phyloP scores from a whole-genome alignment of 2,113 vertebrate genomes.

The Psettodes erumei region DNA sequence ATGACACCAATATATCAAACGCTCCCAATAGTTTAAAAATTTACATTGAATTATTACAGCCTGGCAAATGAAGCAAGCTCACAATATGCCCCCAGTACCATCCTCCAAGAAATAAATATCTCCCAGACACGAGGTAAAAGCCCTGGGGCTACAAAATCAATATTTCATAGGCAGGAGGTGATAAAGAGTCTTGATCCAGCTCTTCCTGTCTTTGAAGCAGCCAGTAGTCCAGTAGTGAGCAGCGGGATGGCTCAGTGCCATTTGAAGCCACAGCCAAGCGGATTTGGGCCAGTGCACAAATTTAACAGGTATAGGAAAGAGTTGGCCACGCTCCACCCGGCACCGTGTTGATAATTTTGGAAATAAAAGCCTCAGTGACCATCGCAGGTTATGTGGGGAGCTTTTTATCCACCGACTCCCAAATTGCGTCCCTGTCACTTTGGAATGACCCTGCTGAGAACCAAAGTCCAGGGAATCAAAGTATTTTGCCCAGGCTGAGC shows the following conservation, averaged over 20 bases:
- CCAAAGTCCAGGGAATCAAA: slow-evolving; percentile 18
- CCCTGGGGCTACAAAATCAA: slow-evolving; percentile 67
- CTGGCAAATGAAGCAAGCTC: slow-evolving; percentile 57
- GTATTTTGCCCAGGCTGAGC: slow-evolving; percentile 5
- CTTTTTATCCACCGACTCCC: slow-evolving; percentile 13
- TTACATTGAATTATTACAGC: slow-evolving; percentile 59
- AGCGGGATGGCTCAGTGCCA: slow-evolving; percentile 57
- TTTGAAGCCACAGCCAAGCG: slow-evolving; percentile 57
- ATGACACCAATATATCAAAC: slow-evolving; percentile 57
- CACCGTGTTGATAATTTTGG: slow-evolving; percentile 31
- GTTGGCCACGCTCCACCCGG: slow-evolving; percentile 42
- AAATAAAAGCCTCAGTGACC: slow-evolving; percentile 48
- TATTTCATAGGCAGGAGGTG: slow-evolving; percentile 70
- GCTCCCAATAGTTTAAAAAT: slow-evolving; percentile 52
- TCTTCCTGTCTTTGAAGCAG: slow-evolving; percentile 63
- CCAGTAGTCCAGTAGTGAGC: slow-evolving; percentile 54
- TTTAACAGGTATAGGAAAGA: slow-evolving; percentile 64
- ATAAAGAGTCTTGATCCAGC: slow-evolving; percentile 69
- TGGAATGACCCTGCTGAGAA: slow-evolving; percentile 12
- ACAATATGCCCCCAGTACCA: slow-evolving; percentile 30
- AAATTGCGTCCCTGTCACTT: slow-evolving; percentile 26
- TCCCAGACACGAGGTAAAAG: slow-evolving; percentile 70
- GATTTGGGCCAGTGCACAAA: slow-evolving; percentile 59
- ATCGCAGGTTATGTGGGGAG: not conserved
- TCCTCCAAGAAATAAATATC: slow-evolving; percentile 65